Percentiles rank a stretch among this genome's conserved stretches.
These are phyloP conservation scores for Ips typographus DNA, from an alignment of 1,140 invertebrate genomes.

Conservation along the genomic window DNA sequence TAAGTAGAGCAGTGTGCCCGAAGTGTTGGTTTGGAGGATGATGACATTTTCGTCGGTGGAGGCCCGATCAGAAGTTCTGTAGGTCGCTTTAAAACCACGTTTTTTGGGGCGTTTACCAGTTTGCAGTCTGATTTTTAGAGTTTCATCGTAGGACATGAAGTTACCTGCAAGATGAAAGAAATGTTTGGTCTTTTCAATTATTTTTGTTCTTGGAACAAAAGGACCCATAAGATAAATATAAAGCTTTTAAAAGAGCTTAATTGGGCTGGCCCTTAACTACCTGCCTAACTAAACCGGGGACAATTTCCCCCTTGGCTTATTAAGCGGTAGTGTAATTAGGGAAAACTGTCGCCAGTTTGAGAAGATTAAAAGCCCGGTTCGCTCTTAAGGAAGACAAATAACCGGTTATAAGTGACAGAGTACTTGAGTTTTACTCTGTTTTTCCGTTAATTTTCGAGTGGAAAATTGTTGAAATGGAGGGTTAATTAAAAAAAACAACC, in stretches of 20 bases:
- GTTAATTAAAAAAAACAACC: too few relatives aligned
- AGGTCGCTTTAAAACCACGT: constrained; percentile 61
- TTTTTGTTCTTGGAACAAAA: background rate
- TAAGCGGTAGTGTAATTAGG: background rate
- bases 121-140: constrained; percentile 58
- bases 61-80: constrained; percentile 54
- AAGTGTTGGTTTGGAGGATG: constrained; percentile 43
- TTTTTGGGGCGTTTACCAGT: constrained; percentile 61
- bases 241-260: background rate
- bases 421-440: too few relatives aligned
- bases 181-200: background rate
- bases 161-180: constrained; percentile 40
- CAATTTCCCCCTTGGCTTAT: constrained; percentile 2
- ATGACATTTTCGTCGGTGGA: constrained; percentile 49
- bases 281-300: background rate
- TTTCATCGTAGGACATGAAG: constrained; percentile 62
- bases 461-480: too few relatives aligned
- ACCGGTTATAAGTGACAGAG: background rate
- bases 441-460: too few relatives aligned
- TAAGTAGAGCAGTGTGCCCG: constrained; percentile 45
- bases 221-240: background rate
- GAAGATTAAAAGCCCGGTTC: constrained; percentile 5
- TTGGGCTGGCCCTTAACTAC: constrained; percentile 2
- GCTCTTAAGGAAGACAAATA: background rate
- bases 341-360: background rate